Conservation (phyloP, 2,888 invertebrate genomes). For the Papilio elwesi region DNA sequence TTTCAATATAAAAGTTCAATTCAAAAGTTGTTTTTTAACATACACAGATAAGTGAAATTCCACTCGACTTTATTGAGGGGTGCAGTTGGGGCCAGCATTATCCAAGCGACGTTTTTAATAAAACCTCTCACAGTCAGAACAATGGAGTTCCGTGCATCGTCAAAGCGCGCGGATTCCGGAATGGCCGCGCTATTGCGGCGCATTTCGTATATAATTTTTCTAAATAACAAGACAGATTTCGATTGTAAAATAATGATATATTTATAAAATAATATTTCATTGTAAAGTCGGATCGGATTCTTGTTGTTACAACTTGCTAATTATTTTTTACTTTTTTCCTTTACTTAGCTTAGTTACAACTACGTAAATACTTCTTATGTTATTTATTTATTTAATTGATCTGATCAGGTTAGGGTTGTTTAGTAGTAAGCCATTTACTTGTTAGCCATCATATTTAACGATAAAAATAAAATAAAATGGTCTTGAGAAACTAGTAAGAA, state of each 20-base stretch:
- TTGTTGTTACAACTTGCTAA: too few relatives aligned
- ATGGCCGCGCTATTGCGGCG: not conserved
- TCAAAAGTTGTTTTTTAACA: not conserved
- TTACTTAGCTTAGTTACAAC: too few relatives aligned
- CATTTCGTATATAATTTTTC: not conserved
- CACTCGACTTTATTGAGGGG: slow-evolving; percentile 10
- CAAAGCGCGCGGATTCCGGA: slow-evolving; percentile 8
- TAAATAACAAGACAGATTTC: not conserved
- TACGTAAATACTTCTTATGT: too few relatives aligned
- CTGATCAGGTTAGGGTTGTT: too few relatives aligned
- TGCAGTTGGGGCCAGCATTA: slow-evolving; percentile 5
- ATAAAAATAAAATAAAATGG: not conserved
- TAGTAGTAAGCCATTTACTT: too few relatives aligned
- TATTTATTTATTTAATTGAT: too few relatives aligned
- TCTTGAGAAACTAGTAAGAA: not conserved
- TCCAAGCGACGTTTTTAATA: slow-evolving; percentile 15
- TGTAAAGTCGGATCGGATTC: too few relatives aligned
- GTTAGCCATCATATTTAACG: too few relatives aligned
- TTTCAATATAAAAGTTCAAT: not conserved
- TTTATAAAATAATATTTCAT: too few relatives aligned
- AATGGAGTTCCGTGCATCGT: slow-evolving; percentile 19
- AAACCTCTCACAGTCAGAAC: slow-evolving; percentile 13
- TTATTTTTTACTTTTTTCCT: too few relatives aligned
- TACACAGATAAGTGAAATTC: slow-evolving; percentile 3
- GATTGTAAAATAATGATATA: not conserved